phyloP scores from a whole-genome alignment of 1,140 invertebrate genomes.

The Pristionchus pacificus region DNA sequence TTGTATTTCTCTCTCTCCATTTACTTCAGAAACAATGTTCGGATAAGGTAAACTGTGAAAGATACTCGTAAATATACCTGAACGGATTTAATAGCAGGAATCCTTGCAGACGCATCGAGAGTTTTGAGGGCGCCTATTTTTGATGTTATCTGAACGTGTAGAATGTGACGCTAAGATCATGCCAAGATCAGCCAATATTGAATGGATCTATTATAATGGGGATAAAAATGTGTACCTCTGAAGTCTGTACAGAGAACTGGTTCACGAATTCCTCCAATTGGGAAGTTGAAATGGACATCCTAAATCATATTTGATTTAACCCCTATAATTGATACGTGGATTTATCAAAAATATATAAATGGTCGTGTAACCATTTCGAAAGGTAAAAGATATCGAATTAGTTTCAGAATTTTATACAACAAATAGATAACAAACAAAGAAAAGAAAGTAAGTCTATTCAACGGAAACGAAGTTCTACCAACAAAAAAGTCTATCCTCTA shows the following conservation, averaged over 20 bases:
- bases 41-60: neutral
- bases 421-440: neutral
- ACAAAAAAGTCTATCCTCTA: too few relatives aligned
- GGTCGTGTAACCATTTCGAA: neutral
- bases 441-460: neutral
- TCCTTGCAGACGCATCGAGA: conserved; percentile 39
- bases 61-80: neutral
- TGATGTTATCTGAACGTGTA: conserved; percentile 48
- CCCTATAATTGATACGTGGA: conserved; percentile 15
- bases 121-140: conserved; percentile 49
- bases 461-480: too few relatives aligned
- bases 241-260: conserved; percentile 55
- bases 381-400: conserved; percentile 10
- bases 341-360: neutral
- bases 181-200: conserved; percentile 7
- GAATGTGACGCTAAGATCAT: neutral
- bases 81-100: conserved; percentile 45
- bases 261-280: conserved; percentile 51
- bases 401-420: conserved; percentile 9
- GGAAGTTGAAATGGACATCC: conserved; percentile 12
- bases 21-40: neutral
- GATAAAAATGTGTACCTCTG: conserved; percentile 7
- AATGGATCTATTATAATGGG: neutral
- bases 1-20: neutral
- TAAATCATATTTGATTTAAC: conserved; percentile 30